Conservation (phyloP, 2,888 invertebrate genomes). For the Eupithecia tripunctaria region DNA sequence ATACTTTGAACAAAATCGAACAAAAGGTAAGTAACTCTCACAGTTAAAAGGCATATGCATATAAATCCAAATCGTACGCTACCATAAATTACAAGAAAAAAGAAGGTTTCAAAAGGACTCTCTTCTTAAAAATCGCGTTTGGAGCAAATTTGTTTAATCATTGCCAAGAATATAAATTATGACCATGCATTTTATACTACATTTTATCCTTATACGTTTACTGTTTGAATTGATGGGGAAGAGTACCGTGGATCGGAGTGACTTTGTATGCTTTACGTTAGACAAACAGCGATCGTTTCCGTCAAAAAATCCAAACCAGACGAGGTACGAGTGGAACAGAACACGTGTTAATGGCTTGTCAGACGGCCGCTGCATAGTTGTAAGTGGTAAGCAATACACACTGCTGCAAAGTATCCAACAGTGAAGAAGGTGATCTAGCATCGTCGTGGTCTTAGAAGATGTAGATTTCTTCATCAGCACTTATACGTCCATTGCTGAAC, state of each 20-base stretch:
- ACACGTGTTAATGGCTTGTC: constrained; percentile 19
- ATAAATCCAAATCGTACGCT: neutral
- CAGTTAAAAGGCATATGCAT: too few relatives aligned
- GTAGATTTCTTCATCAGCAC: too few relatives aligned
- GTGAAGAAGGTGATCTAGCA: neutral
- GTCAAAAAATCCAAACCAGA: constrained; percentile 46
- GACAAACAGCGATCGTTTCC: constrained; percentile 42
- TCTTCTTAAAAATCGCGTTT: neutral
- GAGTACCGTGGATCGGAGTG: neutral
- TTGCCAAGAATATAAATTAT: too few relatives aligned
- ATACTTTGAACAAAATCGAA: too few relatives aligned
- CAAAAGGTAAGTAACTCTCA: too few relatives aligned
- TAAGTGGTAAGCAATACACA: neutral
- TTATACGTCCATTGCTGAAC: too few relatives aligned
- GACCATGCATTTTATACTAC: neutral
- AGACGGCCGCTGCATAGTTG: neutral
- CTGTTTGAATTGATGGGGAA: neutral
- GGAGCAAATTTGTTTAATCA: neutral
- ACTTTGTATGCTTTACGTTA: constrained; percentile 29
- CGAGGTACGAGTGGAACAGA: constrained; percentile 16
- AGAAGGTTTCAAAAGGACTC: neutral
- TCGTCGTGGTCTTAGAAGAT: neutral
- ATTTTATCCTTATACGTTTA: neutral
- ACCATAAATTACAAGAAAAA: neutral
- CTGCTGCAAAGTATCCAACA: neutral